Conservation (phyloP, 2,113 vertebrate species). For the Eira barbara region DNA sequence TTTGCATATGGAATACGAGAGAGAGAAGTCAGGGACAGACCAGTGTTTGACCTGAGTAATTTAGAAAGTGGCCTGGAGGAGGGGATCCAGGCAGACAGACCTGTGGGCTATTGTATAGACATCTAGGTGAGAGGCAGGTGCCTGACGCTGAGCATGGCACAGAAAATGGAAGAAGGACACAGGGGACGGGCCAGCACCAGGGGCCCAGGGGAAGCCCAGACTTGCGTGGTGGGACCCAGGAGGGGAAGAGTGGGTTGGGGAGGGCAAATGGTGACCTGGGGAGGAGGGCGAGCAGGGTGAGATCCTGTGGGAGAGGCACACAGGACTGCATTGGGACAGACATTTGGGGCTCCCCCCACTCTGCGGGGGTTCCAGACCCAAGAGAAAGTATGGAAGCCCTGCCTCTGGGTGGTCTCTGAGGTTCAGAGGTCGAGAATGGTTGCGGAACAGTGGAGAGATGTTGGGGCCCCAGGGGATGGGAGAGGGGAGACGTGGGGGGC, state of each 20-base stretch:
- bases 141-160: background rate
- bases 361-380: background rate
- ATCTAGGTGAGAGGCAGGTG: background rate
- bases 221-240: background rate
- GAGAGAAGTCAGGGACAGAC: background rate
- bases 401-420: background rate
- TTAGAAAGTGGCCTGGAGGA: rapidly evolving
- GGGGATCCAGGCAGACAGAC: background rate
- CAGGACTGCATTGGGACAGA: too few species aligned
- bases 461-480: background rate
- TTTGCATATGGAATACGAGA: background rate
- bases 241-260: too few species aligned
- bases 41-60: rapidly evolving
- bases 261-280: too few species aligned
- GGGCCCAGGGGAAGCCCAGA: background rate
- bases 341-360: too few species aligned
- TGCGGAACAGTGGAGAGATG: background rate
- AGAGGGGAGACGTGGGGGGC: background rate
- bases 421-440: background rate
- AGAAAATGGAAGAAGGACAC: background rate
- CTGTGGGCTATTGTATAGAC: background rate
- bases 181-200: rapidly evolving
- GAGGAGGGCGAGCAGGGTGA: too few species aligned
- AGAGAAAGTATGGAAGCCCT: background rate
- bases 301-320: too few species aligned